Base-by-base conservation (phyloP, 2,888 invertebrate species). In the Eurytoma adleriae region DNA sequence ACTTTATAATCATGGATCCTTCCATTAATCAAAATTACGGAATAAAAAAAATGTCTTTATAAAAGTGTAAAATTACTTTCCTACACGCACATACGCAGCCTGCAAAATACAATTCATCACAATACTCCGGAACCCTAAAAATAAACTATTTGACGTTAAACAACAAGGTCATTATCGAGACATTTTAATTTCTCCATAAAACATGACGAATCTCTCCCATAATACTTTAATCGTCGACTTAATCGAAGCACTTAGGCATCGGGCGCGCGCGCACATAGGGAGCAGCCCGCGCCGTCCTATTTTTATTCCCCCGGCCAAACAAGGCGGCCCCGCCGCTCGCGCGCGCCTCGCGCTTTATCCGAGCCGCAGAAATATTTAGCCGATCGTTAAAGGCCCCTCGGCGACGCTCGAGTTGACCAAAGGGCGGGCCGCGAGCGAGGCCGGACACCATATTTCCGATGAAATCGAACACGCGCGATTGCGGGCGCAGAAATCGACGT, bases 381-480 rank as follows among this genome's bases (percentile, higher is more conserved):
- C 64, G 18, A 20, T 30, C 54, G 52, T 18, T 30, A 64, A 48
- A 56, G 50, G 16, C 56, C 50, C 56, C 50, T 30, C 54, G 61
- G n/a, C 57, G 24, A 56, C 24, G 40, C 69, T 77, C 70, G 68
- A 59, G 61, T 68, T 62, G 70, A 61, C 50, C 61, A 76, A 70
- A 76, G 61, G 76, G 69, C n/a, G 20, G 30, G 67, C 76, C 80
- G 72, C 77, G 68, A 76, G 80, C 40, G 40, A 40, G 40, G 40
- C 40, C 40, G 80, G 76, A 80, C 80, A 79, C 70, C 73, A 73
- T 73, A 77, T 80, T 80, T 73, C 73, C 80, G 80, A 80, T 77
- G 80, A 78, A 81, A 81, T 81, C 77, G 74, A 81, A 81, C 73
- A 74, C 80, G 68, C 71, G 54, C 61, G 61, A 56, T 72, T 59